Evolutionary conservation across 2,113 vertebrate species (phyloP).

Genomic region (Chloropsis hardwickii): DNA sequence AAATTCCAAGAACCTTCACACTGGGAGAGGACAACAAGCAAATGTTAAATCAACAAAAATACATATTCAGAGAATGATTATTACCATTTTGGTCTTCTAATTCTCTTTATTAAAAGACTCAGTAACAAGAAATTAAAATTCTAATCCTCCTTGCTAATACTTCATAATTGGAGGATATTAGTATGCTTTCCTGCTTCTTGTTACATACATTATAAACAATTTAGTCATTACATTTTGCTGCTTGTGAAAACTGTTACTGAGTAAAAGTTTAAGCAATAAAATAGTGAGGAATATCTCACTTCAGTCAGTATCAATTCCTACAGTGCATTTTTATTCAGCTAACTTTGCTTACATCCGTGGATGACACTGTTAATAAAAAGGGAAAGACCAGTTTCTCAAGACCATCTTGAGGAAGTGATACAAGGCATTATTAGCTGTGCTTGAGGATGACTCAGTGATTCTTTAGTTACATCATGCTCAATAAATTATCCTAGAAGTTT

Average conservation of each 20-base stretch:
- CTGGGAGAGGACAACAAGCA: neutral
- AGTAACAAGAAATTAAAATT: neutral
- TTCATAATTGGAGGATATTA: neutral
- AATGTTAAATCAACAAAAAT: neutral
- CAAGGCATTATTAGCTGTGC: neutral
- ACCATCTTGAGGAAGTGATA: slow-evolving; percentile 32
- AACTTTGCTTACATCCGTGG: neutral
- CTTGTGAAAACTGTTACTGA: neutral
- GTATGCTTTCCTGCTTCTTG: neutral
- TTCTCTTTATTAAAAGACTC: neutral
- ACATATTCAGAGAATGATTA: neutral
- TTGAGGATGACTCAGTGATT: neutral
- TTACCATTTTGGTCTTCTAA: neutral
- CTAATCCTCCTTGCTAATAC: neutral
- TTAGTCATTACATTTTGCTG: neutral
- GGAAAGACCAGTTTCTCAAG: neutral
- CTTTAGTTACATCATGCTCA: neutral
- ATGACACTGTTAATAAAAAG: neutral
- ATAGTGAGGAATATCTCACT: neutral
- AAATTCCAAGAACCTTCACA: neutral
- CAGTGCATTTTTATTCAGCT: neutral
- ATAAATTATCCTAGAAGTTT: neutral
- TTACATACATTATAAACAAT: neutral
- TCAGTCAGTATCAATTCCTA: neutral
- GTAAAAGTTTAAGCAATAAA: neutral